Base-by-base conservation (phyloP, 2,113 vertebrate species). In the Sphyrna mokarran region DNA sequence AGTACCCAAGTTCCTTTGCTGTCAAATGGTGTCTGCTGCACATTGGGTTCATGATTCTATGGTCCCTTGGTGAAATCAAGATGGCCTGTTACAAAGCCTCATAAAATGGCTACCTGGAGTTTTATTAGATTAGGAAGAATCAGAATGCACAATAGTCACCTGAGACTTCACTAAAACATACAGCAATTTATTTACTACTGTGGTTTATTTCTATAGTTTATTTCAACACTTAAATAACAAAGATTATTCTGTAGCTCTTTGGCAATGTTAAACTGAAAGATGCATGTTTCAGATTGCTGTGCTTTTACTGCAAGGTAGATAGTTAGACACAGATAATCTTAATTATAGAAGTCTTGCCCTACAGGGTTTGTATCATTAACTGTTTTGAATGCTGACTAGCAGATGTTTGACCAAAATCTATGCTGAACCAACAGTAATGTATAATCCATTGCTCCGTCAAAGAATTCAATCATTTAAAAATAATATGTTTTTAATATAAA, bases 41-140 rank as follows among this genome's bases (percentile, higher is more conserved):
- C 23, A 29, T 89, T 58, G 22, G 26, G 23, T 11, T 54, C 43
- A 11, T 87, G 23, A 87, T 54, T 87, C 48, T 87, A 48, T 29
- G 43, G 40, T 90, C 11, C 11, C 48, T 61, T 33, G 11, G 16
- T 37, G 2, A 20, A 80, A 26, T 54, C 10, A 11, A 3, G 43
- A 23, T 87, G 85, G 40, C 18, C 43, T 5, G 8, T 89, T 5
- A 54, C 23, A 89, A 11, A 87, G 9, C 48, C 26, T 61, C 26
- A 6, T 33, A 90, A 61, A 61, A 61, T 90, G 33, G 11, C 11
- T 29, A 61, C 2, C 58, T 90, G 87, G 26, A 90, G 54, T 1
- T 90, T 90, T 61, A 61, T 90, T 90, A 90, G 86, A 58, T 89
- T 89, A 33, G 66, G 91, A 69, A 94, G n/a, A 94, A 70, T 70